A percentile compares a stretch with the other conserved stretches of the same genome.
Evolutionary conservation across 2,113 vertebrate species (phyloP).

Genomic region (Potamarius usumacintae): DNA sequence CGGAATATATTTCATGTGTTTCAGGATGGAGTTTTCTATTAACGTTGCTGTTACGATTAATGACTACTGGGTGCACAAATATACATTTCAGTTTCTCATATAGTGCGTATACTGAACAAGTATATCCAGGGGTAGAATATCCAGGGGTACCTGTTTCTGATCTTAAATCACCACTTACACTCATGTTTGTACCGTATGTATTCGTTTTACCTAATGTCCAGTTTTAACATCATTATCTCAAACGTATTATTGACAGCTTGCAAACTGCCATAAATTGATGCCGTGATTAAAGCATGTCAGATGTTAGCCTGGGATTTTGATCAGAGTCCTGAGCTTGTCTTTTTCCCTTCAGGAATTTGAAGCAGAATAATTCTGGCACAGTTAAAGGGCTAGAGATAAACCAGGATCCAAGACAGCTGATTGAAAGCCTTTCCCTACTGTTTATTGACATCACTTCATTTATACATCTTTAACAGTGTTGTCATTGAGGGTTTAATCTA

Average conservation of each 20-base stretch:
- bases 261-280: conserved; percentile 11
- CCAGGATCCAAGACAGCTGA: conserved; percentile 6
- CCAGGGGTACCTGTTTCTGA: conserved; percentile 24
- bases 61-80: not conserved
- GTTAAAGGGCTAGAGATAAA: conserved; percentile 41
- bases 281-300: not conserved
- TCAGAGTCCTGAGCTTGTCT: not conserved
- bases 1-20: not conserved
- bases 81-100: not conserved
- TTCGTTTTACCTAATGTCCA: conserved; percentile 45
- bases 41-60: not conserved
- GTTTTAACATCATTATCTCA: conserved; percentile 39
- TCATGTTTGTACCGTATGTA: conserved; percentile 44
- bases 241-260: not conserved
- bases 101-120: not conserved
- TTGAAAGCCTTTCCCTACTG: conserved; percentile 3
- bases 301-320: not conserved
- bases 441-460: not conserved
- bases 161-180: conserved; percentile 54
- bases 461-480: not conserved
- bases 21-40: not conserved
- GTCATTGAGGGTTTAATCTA: not conserved
- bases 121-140: conserved; percentile 19
- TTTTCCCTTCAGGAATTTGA: conserved; percentile 28
- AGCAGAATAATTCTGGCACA: conserved; percentile 10